These are phyloP conservation scores for Clytia hemisphaerica DNA, from an alignment of 30 jellyfish, hydroid and myxozoan species.

Conservation along the genomic window DNA sequence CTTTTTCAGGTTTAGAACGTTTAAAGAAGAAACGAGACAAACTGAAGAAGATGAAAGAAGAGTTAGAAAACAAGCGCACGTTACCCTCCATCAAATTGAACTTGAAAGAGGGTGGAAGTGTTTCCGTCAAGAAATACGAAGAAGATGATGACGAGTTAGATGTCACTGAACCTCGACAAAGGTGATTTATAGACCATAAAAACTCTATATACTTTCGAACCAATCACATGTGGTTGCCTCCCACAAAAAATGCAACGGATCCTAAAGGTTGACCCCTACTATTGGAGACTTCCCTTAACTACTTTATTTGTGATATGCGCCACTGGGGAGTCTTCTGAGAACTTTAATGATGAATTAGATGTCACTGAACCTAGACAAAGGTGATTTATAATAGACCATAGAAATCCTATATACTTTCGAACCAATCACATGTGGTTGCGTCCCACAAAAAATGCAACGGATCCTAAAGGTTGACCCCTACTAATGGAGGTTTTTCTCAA, in stretches of 20 bases:
- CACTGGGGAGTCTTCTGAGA: too few relatives aligned
- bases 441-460: too few relatives aligned
- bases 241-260: too few relatives aligned
- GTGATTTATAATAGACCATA: not conserved
- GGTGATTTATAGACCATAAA: not conserved
- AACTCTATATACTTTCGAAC: not conserved
- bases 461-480: too few relatives aligned
- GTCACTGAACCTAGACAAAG: not conserved
- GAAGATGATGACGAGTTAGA: not conserved
- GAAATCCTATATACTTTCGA: not conserved
- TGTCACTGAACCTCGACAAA: not conserved
- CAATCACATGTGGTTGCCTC: too few relatives aligned
- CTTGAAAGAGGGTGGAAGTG: not conserved
- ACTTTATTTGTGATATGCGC: too few relatives aligned
- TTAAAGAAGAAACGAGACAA: not conserved
- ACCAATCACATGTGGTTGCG: too few relatives aligned
- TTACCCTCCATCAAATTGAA: constrained; percentile 5
- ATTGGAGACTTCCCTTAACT: too few relatives aligned
- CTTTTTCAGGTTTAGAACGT: not conserved
- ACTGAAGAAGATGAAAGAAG: not conserved
- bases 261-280: too few relatives aligned
- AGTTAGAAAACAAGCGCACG: not conserved
- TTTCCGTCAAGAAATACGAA: not conserved
- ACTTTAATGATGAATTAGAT: not conserved
- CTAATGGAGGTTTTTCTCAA: too few relatives aligned